Evolutionary conservation across 2,797 vertebrate genomes (phyloP), one percentile per base, ranked within the genome.

Genomic region (Gambelia wislizenii): DNA sequence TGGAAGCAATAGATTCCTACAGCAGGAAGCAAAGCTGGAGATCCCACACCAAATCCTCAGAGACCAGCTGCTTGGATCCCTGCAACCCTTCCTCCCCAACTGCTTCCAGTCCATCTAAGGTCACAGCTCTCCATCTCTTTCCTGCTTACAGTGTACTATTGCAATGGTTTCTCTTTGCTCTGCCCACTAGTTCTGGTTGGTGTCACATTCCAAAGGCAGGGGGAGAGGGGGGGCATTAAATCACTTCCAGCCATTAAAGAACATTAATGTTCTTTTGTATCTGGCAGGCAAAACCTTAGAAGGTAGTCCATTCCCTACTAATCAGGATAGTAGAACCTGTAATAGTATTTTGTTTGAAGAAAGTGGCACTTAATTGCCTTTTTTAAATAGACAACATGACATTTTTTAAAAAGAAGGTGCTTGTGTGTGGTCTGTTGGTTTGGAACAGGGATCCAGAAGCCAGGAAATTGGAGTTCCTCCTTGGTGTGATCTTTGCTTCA

Each of bases 391-490:
- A 22, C 70, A 36, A 47, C 61, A 18, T 33, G 64, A 8, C 81
- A 88, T 82, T 27, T 86, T 74, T 64, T 14, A 47, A 69, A 77
- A 84, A 85, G 67, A 64, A 76, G 70, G 83, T 91, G 85, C 83
- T 91, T 93, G 94, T 86, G 85, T 94, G 93, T 95, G 93, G 92
- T 95, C 95, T 95, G 61, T 83, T 85, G 81, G 69, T 81, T n/a
- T 89, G 84, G 84, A 89, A 76, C 82, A 69, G 86, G 81, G 72
- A 78, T 61, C 22, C 49, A 87, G 80, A 85, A 79, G 83, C 36
- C 90, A 91, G 91, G 91, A 94, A 94, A 78, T 64, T 0, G 4
- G 87, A 83, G 69, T 80, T 83, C 10, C 88, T 90, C 0, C 0
- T 87, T 72, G 84, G 22, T 85, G 89, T 33, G 83, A 85, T 85